phyloP scores from a whole-genome alignment of 2,113 vertebrate genomes.

The Pygathrix nemaeus region DNA sequence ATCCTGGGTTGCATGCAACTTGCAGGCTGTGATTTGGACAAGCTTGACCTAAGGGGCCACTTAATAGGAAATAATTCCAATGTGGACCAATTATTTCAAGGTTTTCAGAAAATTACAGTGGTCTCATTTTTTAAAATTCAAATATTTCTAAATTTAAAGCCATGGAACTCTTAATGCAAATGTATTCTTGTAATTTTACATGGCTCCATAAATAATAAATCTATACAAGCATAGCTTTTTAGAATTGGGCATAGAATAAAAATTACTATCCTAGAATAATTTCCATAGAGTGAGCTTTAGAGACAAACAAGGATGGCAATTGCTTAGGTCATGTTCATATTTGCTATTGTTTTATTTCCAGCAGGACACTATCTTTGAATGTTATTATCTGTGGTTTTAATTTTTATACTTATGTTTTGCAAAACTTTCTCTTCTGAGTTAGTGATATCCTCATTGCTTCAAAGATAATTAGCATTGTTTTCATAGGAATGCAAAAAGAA shows the following conservation, averaged over 20 bases:
- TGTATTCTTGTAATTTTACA: neutral
- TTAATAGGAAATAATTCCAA: neutral
- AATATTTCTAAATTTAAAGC: conserved; percentile 5
- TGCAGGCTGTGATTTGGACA: no score
- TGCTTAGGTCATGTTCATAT: neutral
- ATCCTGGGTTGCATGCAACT: no score
- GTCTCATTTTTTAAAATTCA: neutral
- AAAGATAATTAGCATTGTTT: neutral
- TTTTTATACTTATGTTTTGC: neutral
- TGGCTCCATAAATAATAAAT: neutral
- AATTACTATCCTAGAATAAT: neutral
- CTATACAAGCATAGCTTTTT: neutral
- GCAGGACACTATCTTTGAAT: neutral
- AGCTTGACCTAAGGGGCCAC: neutral
- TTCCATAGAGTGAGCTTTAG: neutral
- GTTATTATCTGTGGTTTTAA: neutral
- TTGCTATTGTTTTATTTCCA: conserved; percentile 32
- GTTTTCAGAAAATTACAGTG: neutral
- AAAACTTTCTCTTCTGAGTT: neutral
- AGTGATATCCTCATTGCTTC: neutral
- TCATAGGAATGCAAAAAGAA: neutral
- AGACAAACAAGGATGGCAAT: neutral
- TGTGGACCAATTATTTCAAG: neutral
- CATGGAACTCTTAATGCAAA: neutral
- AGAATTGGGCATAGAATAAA: neutral